Percentiles rank a stretch among this genome's conserved stretches.
Evolutionary conservation across 2,888 invertebrate genomes (phyloP).

Genomic region (Agrotis ipsilon): DNA sequence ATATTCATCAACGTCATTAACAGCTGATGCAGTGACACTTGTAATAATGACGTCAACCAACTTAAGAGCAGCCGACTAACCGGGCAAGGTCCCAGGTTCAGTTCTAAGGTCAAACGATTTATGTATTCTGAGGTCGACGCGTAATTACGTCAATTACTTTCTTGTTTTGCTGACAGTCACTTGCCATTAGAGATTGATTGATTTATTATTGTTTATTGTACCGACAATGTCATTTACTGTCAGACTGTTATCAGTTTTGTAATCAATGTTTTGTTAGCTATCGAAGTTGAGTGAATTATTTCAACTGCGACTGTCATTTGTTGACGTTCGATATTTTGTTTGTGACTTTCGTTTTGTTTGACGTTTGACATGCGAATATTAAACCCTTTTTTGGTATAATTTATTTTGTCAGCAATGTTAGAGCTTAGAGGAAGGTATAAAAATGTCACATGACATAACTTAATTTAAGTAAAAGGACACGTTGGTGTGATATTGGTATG

Average conservation of each 20-base stretch:
- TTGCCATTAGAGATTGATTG: constrained; percentile 56
- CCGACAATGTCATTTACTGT: constrained; percentile 46
- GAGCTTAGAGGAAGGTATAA: too few species aligned
- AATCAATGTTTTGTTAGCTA: constrained; percentile 32
- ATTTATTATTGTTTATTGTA: constrained; percentile 57
- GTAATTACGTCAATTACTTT: constrained; percentile 67
- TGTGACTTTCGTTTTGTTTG: not conserved
- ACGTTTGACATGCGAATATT: constrained; percentile 2
- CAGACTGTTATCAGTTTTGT: constrained; percentile 19
- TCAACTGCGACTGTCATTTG: constrained; percentile 4
- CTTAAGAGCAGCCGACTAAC: constrained; percentile 40
- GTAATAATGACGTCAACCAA: constrained; percentile 55
- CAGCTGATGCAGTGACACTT: constrained; percentile 34
- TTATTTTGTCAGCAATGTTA: too few species aligned
- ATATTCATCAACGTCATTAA: constrained; percentile 40
- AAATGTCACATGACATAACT: too few species aligned
- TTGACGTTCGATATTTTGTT: constrained; percentile 3
- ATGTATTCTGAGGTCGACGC: constrained; percentile 60
- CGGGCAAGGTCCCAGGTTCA: constrained; percentile 56
- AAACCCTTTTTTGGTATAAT: not conserved
- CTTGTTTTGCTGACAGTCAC: constrained; percentile 61
- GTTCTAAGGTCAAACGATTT: constrained; percentile 63
- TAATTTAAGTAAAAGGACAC: too few species aligned
- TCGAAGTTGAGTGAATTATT: constrained; percentile 21
- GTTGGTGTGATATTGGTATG: too few species aligned